These are phyloP conservation scores for Stichopus horrens DNA, from an alignment of 53 echinoderm and acorn worm species.

Conservation along the genomic window DNA sequence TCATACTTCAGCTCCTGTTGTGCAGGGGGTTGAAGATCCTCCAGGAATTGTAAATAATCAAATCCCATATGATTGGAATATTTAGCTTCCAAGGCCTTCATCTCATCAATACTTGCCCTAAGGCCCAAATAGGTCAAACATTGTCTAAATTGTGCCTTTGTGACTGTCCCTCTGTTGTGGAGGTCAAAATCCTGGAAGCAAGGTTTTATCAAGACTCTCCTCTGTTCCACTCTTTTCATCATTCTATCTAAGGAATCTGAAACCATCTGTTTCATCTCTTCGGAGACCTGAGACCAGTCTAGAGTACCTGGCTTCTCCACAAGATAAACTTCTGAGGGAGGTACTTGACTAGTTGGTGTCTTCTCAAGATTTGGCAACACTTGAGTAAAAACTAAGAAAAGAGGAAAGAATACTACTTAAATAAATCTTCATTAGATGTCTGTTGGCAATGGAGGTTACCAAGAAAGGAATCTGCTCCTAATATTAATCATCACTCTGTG, in stretches of 20 bases:
- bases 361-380: conserved; percentile 91
- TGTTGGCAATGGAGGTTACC: no score
- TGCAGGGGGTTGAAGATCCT: conserved; percentile 70
- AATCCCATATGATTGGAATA: conserved; percentile 90
- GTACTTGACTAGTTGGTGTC: conserved; percentile 84
- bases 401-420: neutral
- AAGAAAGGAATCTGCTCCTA: no score
- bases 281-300: conserved; percentile 71
- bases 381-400: conserved; percentile 88
- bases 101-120: conserved; percentile 78
- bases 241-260: conserved; percentile 81
- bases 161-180: conserved; percentile 95
- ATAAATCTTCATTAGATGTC: no score
- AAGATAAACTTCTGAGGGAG: conserved; percentile 64
- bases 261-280: conserved; percentile 4
- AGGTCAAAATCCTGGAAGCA: conserved; percentile 97
- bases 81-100: conserved; percentile 78
- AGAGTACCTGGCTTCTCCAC: conserved; percentile 87
- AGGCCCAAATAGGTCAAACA: conserved; percentile 91
- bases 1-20: conserved; percentile 79
- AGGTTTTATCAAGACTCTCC: conserved; percentile 83
- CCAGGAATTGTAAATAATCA: conserved; percentile 84
- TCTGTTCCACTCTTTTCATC: conserved; percentile 74
- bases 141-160: conserved; percentile 90
- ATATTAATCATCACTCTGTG: no score